Conservation (phyloP, 2,888 invertebrate species). For the Sepiola atlantica region DNA sequence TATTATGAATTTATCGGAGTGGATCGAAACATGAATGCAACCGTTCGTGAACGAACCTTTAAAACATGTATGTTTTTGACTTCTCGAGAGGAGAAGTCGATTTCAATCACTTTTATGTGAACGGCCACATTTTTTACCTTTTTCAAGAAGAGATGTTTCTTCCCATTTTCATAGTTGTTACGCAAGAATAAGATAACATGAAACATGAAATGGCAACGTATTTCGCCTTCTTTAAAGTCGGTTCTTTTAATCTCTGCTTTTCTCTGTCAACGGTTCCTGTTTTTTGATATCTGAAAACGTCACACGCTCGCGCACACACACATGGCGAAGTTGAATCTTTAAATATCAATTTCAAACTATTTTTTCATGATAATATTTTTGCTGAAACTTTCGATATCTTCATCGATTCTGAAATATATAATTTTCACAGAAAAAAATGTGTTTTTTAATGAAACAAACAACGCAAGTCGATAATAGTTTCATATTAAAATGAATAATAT, state of each 20-base stretch:
- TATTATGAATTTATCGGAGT: too few species aligned
- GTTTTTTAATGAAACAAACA: too few species aligned
- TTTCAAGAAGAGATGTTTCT: not conserved
- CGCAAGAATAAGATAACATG: not conserved
- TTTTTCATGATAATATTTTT: too few species aligned
- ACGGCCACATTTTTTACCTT: not conserved
- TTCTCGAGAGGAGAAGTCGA: not conserved
- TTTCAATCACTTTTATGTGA: not conserved
- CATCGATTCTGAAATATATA: too few species aligned
- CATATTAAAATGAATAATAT: too few species aligned
- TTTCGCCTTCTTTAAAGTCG: not conserved
- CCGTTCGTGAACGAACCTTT: too few species aligned
- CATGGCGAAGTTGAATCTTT: not conserved
- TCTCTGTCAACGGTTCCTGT: not conserved
- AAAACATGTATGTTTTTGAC: too few species aligned
- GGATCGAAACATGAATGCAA: too few species aligned
- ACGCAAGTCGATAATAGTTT: too few species aligned
- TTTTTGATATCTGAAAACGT: not conserved
- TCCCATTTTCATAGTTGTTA: not conserved
- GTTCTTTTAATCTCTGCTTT: not conserved
- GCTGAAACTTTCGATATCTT: too few species aligned
- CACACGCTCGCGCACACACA: not conserved
- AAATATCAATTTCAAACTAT: too few species aligned
- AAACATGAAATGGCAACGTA: not conserved
- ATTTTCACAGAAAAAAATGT: too few species aligned